phyloP scores from a whole-genome alignment of 2,888 invertebrate species.

The Pharmacophagus antenor region DNA sequence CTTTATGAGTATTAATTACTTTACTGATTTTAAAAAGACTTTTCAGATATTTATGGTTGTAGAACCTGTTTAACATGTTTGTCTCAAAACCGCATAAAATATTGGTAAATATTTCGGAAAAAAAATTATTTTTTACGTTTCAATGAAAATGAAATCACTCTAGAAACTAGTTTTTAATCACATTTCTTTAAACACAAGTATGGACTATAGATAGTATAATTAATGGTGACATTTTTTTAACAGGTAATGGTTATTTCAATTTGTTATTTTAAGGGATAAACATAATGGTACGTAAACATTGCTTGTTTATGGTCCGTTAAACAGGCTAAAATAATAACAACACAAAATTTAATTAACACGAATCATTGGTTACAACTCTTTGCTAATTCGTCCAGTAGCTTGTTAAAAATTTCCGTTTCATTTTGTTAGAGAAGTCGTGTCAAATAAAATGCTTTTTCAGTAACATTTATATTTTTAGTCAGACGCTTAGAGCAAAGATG shows the following conservation, averaged over 20 bases:
- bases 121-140: too few species aligned
- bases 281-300: constrained; percentile 25
- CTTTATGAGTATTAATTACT: constrained; percentile 31
- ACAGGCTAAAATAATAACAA: constrained; percentile 29
- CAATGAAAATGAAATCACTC: too few species aligned
- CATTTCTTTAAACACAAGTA: too few species aligned
- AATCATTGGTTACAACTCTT: constrained; percentile 50
- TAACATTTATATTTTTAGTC: constrained; percentile 46
- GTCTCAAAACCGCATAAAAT: too few species aligned
- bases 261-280: background rate
- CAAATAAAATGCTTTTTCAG: constrained; percentile 57
- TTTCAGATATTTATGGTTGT: background rate
- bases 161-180: too few species aligned
- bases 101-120: too few species aligned
- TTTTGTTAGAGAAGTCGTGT: constrained; percentile 60
- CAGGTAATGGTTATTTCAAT: background rate
- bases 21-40: background rate
- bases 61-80: too few species aligned
- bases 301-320: constrained; percentile 24
- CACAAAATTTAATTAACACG: constrained; percentile 60
- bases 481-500: constrained; percentile 42
- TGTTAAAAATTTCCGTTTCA: constrained; percentile 79
- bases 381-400: constrained; percentile 47
- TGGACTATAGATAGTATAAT: too few species aligned
- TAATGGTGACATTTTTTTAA: too few species aligned